Conservation (phyloP, 1,140 invertebrate species). For the Orchestia grillus region DNA sequence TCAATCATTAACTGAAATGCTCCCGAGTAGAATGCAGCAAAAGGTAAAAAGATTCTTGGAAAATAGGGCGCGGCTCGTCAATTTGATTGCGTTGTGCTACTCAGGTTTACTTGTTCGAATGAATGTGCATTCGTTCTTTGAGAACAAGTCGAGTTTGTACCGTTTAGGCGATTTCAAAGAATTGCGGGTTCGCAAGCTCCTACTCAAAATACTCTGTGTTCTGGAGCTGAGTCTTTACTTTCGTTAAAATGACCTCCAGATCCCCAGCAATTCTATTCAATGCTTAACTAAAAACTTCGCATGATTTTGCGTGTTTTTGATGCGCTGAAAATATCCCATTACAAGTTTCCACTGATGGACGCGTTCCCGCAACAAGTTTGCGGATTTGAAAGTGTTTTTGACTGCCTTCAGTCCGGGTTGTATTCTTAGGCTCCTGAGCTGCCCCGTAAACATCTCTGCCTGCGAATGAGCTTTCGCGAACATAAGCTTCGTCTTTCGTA, state of each 20-base stretch:
- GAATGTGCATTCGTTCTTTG: too few species aligned
- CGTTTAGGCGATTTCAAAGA: too few species aligned
- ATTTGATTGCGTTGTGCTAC: too few species aligned
- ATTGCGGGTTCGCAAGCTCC: too few species aligned
- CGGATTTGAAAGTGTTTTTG: slow-evolving; percentile 15
- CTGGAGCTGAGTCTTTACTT: neutral
- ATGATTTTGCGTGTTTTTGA: neutral
- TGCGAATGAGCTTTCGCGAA: neutral
- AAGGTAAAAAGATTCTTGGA: too few species aligned
- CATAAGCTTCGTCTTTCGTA: neutral
- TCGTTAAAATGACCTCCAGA: neutral
- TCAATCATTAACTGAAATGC: too few species aligned
- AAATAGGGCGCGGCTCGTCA: too few species aligned
- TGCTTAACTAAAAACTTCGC: neutral
- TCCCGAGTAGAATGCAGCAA: too few species aligned
- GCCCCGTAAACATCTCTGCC: neutral
- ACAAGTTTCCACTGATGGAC: neutral
- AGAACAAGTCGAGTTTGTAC: too few species aligned
- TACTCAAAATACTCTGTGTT: too few species aligned
- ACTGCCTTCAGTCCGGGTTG: neutral
- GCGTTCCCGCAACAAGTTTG: neutral
- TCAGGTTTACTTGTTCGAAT: too few species aligned
- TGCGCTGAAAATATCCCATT: neutral
- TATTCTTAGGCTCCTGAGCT: neutral
- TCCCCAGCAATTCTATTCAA: neutral